Percentiles rank a stretch among this genome's conserved stretches.
These are phyloP conservation scores for Anarsia innoxiella DNA, from an alignment of 2,888 invertebrate species.

Conservation along the genomic window DNA sequence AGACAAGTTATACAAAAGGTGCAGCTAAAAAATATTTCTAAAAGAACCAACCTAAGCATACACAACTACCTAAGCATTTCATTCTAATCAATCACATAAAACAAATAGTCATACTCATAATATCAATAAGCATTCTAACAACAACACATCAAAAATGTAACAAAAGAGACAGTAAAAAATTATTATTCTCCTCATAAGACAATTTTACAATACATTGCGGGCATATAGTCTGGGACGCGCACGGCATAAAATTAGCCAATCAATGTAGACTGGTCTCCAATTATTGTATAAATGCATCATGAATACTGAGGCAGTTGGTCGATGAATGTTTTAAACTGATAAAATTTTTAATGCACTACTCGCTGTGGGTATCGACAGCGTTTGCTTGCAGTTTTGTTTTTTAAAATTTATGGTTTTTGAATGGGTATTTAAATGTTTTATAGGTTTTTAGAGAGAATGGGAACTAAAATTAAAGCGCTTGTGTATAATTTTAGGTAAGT, in stretches of 20 bases:
- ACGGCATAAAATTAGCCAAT: conserved; percentile 36
- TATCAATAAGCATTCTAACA: too few relatives aligned
- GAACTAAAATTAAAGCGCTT: too few relatives aligned
- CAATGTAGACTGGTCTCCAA: conserved; percentile 30
- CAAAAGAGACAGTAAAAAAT: too few relatives aligned
- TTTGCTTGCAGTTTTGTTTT: conserved; percentile 6
- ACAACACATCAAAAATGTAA: neutral
- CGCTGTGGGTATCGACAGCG: neutral
- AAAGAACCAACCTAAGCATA: too few relatives aligned
- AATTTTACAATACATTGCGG: conserved; percentile 31
- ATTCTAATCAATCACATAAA: too few relatives aligned
- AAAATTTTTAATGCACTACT: conserved; percentile 15
- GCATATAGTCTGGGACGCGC: conserved; percentile 24
- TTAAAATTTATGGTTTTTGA: neutral
- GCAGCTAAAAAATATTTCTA: too few relatives aligned
- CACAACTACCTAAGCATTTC: too few relatives aligned
- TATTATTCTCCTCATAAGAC: conserved; percentile 6
- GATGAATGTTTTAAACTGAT: conserved; percentile 15
- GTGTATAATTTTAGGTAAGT: too few relatives aligned
- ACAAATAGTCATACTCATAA: too few relatives aligned
- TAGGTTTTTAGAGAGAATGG: too few relatives aligned
- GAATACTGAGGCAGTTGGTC: conserved; percentile 28
- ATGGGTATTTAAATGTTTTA: neutral
- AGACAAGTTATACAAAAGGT: too few relatives aligned
- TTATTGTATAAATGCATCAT: conserved; percentile 32